Percentiles rank a stretch among this genome's conserved stretches.
Evolutionary conservation across 2,797 vertebrate genomes (phyloP).

Genomic region (Urophycis tenuis): DNA sequence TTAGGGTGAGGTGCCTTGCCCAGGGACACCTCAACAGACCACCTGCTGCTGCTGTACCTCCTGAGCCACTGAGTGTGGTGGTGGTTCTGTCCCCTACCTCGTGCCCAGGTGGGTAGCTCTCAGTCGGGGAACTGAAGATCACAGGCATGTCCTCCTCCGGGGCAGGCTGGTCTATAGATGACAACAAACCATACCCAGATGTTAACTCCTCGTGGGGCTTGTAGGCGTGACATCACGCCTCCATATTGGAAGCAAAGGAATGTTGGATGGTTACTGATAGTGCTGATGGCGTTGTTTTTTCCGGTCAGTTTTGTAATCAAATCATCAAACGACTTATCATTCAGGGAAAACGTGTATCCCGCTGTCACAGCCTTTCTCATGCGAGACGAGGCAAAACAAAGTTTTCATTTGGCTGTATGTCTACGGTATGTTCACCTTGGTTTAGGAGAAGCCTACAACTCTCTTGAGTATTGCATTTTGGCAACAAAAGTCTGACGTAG

Average conservation of each 20-base stretch:
- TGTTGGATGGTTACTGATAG: neutral
- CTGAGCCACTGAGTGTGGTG: neutral
- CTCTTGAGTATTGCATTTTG: neutral
- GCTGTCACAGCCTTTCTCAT: too few species aligned
- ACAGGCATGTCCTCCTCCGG: constrained; percentile 40
- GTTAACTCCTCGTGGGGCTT: neutral
- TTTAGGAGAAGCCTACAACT: neutral
- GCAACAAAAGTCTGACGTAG: too few species aligned
- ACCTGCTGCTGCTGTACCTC: neutral
- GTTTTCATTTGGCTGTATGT: too few species aligned
- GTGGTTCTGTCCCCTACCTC: constrained; percentile 53
- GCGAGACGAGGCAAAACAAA: too few species aligned
- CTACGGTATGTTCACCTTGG: too few species aligned
- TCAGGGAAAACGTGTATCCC: neutral
- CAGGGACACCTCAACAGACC: too few species aligned
- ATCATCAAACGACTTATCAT: neutral
- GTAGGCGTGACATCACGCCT: neutral
- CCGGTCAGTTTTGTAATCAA: neutral
- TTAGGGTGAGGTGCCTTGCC: too few species aligned
- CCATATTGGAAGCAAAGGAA: neutral
- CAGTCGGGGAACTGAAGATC: constrained; percentile 46
- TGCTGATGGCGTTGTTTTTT: neutral
- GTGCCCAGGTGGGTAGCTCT: constrained; percentile 30
- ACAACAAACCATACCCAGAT: neutral
- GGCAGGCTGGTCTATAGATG: constrained; percentile 40